Conservation (phyloP, 2,888 invertebrate genomes). For the Eurytoma californica region DNA sequence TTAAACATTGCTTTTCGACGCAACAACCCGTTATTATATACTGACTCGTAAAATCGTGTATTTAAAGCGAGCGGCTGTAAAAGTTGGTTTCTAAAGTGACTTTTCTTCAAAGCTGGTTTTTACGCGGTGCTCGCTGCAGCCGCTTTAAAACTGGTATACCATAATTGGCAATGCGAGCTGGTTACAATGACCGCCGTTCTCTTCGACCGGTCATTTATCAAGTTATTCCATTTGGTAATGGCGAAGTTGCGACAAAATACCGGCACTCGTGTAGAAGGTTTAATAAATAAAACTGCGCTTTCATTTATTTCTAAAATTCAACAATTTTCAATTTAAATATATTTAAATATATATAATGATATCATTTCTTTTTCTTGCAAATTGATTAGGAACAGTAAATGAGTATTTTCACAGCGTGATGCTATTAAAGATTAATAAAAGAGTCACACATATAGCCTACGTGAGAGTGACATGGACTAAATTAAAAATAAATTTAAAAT, state of each 20-base stretch:
- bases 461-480: background rate
- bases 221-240: too few species aligned
- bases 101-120: slow-evolving; percentile 15
- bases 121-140: background rate
- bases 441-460: background rate
- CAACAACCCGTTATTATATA: too few species aligned
- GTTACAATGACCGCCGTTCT: too few species aligned
- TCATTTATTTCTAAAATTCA: too few species aligned
- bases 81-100: background rate
- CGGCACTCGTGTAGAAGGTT: too few species aligned
- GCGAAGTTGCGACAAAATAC: too few species aligned
- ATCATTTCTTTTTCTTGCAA: background rate
- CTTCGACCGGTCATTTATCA: too few species aligned
- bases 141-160: slow-evolving; percentile 4
- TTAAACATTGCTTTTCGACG: too few species aligned
- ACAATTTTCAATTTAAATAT: too few species aligned
- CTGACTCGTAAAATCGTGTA: too few species aligned
- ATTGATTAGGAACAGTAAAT: background rate
- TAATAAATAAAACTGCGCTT: too few species aligned
- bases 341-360: background rate
- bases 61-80: background rate
- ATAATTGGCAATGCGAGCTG: background rate
- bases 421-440: background rate
- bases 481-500: slow-evolving; percentile 13
- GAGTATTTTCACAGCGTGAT: too few species aligned